Conservation (phyloP, 2,113 vertebrate species). For the Fulmarus glacialis region DNA sequence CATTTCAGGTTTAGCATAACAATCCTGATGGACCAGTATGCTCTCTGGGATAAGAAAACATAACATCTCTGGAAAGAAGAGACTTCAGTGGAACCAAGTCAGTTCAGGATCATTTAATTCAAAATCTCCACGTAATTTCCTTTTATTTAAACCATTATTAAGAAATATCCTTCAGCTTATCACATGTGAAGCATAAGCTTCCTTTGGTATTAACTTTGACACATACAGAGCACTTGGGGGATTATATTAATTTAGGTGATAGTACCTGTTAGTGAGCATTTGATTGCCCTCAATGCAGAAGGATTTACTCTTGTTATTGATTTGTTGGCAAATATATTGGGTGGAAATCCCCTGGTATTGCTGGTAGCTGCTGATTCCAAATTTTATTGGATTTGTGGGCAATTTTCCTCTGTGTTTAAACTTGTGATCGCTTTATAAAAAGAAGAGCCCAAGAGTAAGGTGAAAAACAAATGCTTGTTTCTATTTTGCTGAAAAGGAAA, state of each 20-base stretch:
- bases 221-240: constrained; percentile 70
- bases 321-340: constrained; percentile 86
- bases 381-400: constrained; percentile 81
- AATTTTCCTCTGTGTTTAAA: constrained; percentile 72
- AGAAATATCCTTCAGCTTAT: constrained; percentile 78
- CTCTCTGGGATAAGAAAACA: constrained; percentile 2
- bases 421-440: constrained; percentile 68
- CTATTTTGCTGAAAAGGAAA: neutral
- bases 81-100: constrained; percentile 32
- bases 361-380: constrained; percentile 69
- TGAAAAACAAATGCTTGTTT: constrained; percentile 22
- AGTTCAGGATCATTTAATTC: constrained; percentile 72
- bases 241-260: constrained; percentile 86
- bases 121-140: constrained; percentile 80
- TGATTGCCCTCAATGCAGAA: constrained; percentile 79
- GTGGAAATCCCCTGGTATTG: constrained; percentile 81
- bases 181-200: constrained; percentile 71
- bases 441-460: constrained; percentile 42
- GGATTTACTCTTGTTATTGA: constrained; percentile 89
- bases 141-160: constrained; percentile 88
- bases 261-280: constrained; percentile 79
- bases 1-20: neutral
- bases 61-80: neutral
- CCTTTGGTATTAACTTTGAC: constrained; percentile 83
- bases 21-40: neutral